Evolutionary conservation across 1,140 invertebrate genomes (phyloP).

Genomic region (Dryas iulia): DNA sequence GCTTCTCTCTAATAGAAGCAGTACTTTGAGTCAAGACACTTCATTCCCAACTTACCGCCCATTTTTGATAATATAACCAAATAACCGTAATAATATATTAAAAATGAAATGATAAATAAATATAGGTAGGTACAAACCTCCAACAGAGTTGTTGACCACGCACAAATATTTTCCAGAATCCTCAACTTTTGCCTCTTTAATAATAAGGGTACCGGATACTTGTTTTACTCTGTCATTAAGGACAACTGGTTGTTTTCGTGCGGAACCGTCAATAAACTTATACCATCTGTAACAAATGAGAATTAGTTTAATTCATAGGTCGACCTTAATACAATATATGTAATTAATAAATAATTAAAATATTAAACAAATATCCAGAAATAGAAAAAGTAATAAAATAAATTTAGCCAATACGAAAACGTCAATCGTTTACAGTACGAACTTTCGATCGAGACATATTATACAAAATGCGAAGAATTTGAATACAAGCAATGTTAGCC

Average conservation of each 20-base stretch:
- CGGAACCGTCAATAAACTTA: constrained; percentile 93
- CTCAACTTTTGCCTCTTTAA: constrained; percentile 93
- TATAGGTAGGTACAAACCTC: constrained; percentile 77
- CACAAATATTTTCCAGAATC: constrained; percentile 97
- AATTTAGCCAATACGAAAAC: background rate
- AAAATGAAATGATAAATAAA: too few relatives aligned
- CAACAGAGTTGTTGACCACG: constrained; percentile 96
- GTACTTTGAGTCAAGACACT: too few relatives aligned
- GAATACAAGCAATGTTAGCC: constrained; percentile 22
- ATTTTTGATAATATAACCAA: too few relatives aligned
- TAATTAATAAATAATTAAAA: background rate
- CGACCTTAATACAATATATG: background rate
- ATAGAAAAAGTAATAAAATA: background rate
- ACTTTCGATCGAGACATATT: background rate
- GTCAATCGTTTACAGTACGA: background rate
- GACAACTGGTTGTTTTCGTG: constrained; percentile 90
- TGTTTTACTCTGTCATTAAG: constrained; percentile 94
- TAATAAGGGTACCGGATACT: constrained; percentile 96
- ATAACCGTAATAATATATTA: too few relatives aligned
- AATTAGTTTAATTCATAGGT: constrained; percentile 45
- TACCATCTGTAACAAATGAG: constrained; percentile 91
- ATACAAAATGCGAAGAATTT: background rate
- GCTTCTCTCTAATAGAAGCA: too few relatives aligned
- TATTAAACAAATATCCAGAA: background rate
- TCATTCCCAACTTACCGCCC: too few relatives aligned